Conservation (phyloP, 1,140 invertebrate species). For the Drosophila yakuba region DNA sequence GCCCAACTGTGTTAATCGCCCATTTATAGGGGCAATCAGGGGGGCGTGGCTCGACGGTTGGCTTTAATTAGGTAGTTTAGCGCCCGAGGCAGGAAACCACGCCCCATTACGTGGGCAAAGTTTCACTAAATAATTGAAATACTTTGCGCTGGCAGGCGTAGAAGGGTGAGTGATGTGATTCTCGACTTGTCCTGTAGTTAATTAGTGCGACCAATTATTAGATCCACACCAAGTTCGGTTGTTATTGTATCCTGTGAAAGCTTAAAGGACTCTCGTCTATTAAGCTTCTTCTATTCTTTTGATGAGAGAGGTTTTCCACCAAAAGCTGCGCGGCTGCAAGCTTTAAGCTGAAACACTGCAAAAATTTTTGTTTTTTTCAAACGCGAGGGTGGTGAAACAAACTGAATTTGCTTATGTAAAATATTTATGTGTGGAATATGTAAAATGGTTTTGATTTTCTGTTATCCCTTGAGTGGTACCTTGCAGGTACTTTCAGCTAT, state of each 20-base stretch:
- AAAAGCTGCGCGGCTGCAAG: background rate
- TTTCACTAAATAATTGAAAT: constrained; percentile 64
- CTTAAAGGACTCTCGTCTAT: background rate
- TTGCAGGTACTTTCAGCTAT: background rate
- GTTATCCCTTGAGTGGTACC: background rate
- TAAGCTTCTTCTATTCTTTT: background rate
- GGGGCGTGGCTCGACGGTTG: constrained; percentile 26
- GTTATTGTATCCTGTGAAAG: constrained; percentile 3
- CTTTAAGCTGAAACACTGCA: background rate
- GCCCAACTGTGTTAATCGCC: constrained; percentile 43
- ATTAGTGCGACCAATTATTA: constrained; percentile 23
- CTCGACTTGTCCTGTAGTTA: constrained; percentile 11
- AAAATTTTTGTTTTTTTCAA: too few relatives aligned
- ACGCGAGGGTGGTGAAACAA: background rate
- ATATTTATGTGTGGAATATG: background rate
- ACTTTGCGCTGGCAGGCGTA: constrained; percentile 1
- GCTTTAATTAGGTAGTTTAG: constrained; percentile 49
- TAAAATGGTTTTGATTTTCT: background rate
- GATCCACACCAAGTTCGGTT: constrained; percentile 2
- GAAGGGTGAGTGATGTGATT: constrained; percentile 26
- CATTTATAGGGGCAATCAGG: constrained; percentile 60
- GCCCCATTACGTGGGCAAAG: constrained; percentile 63
- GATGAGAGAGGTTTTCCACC: background rate
- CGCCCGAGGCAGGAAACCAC: constrained; percentile 34
- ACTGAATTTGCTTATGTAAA: background rate